Percentiles rank a stretch among this genome's conserved stretches.
Evolutionary conservation across 2,797 vertebrate genomes (phyloP).

Genomic region (Sebastolobus altivelis): DNA sequence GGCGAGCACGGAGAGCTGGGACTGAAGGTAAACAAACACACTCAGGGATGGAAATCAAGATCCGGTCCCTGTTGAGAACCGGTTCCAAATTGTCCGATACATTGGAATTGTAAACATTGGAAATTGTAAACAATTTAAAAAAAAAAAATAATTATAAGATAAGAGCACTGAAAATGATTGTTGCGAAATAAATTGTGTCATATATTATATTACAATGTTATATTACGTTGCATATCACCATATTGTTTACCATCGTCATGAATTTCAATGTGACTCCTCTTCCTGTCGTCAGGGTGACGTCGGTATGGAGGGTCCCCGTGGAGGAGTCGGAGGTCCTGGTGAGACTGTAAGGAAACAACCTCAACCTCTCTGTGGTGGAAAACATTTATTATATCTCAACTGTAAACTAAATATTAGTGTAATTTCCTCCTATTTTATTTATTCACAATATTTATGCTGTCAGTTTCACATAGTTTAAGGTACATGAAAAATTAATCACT

Average conservation of each 20-base stretch:
- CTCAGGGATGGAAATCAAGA: no score
- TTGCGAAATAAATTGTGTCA: neutral
- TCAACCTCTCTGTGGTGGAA: neutral
- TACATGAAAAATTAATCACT: neutral
- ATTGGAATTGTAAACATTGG: no score
- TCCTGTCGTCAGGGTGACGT: slow-evolving; percentile 74
- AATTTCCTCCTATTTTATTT: neutral
- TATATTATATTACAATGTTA: neutral
- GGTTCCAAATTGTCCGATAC: no score
- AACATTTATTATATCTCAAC: neutral
- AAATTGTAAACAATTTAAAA: no score
- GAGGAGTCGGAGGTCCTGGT: slow-evolving; percentile 81
- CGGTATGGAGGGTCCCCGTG: slow-evolving; percentile 82
- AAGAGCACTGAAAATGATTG: neutral
- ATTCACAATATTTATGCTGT: neutral
- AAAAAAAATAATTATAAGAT: no score
- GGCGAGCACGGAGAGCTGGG: slow-evolving; percentile 67
- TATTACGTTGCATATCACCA: neutral
- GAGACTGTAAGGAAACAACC: slow-evolving; percentile 75
- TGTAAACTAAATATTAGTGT: neutral
- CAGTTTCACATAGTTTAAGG: neutral
- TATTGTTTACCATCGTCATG: neutral
- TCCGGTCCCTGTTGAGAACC: no score
- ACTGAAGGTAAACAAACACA: slow-evolving; percentile 74
- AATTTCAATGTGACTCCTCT: neutral